Evolutionary conservation across 92 coral and sea anemone genomes (phyloP).

Genomic region (Galaxea fascicularis): DNA sequence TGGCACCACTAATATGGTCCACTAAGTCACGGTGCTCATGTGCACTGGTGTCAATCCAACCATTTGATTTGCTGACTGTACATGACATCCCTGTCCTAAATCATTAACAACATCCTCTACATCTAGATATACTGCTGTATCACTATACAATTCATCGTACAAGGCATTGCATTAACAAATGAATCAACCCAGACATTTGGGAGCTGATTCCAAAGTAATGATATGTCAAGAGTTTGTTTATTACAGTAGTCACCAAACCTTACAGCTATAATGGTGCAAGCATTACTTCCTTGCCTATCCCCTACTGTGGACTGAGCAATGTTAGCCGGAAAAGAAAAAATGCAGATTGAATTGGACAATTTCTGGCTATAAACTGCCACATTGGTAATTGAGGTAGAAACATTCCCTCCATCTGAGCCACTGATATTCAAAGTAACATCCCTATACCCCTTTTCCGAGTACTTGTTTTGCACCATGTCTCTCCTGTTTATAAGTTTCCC

Average conservation of each 20-base stretch:
- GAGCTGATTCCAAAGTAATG: constrained; percentile 34
- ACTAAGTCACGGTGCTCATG: constrained; percentile 30
- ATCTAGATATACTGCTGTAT: constrained; percentile 48
- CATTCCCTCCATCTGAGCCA: constrained; percentile 17
- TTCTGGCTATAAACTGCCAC: constrained; percentile 3
- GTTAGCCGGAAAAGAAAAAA: constrained; percentile 23
- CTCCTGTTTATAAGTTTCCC: constrained; percentile 45
- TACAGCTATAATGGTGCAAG: constrained; percentile 50
- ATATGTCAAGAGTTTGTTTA: constrained; percentile 26
- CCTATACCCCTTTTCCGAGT: constrained; percentile 50
- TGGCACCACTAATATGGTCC: constrained; percentile 20
- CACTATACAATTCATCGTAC: constrained; percentile 43
- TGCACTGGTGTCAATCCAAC: constrained; percentile 37
- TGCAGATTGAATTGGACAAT: constrained; percentile 4
- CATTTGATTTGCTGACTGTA: constrained; percentile 25
- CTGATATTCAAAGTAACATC: constrained; percentile 37
- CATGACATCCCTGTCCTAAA: constrained; percentile 26
- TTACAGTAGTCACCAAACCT: constrained; percentile 35
- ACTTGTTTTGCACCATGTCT: constrained; percentile 32
- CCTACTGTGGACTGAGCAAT: constrained; percentile 54
- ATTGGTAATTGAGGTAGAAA: constrained; percentile 4
- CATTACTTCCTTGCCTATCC: constrained; percentile 57
- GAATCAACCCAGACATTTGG: constrained; percentile 43
- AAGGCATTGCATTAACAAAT: constrained; percentile 42
- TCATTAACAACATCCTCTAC: constrained; percentile 56